Percentiles rank a stretch among this genome's conserved stretches.
phyloP scores from a whole-genome alignment of 2,113 vertebrate species.

The Silurus glanis region DNA sequence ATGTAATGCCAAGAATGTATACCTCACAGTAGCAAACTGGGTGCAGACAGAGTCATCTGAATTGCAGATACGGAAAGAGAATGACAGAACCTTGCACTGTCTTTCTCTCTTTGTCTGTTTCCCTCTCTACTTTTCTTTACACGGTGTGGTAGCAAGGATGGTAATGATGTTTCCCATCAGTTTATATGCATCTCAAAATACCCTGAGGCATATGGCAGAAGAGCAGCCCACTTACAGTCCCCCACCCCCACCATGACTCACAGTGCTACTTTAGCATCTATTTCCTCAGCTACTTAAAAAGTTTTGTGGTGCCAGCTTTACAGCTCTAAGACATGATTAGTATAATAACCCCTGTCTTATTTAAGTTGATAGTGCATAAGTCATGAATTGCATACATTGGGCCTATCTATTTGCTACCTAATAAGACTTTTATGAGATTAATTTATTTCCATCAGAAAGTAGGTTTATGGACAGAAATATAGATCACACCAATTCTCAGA shows the following conservation, averaged over 20 bases:
- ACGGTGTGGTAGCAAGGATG: conserved; percentile 54
- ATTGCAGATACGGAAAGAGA: conserved; percentile 67
- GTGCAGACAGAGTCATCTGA: conserved; percentile 62
- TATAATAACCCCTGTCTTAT: conserved; percentile 64
- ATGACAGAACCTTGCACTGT: conserved; percentile 26
- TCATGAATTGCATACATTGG: conserved; percentile 71
- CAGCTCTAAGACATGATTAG: conserved; percentile 50
- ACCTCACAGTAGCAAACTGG: conserved; percentile 56
- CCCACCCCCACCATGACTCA: conserved; percentile 52
- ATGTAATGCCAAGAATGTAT: conserved; percentile 64
- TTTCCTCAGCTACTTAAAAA: conserved; percentile 60
- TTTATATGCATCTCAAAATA: conserved; percentile 63
- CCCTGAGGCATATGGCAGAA: conserved; percentile 61
- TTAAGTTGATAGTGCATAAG: conserved; percentile 65
- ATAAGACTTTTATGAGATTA: too few species aligned
- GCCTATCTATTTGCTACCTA: too few species aligned
- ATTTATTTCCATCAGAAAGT: too few species aligned
- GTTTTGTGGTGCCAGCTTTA: conserved; percentile 68
- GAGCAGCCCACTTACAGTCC: conserved; percentile 33
- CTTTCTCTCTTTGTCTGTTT: conserved; percentile 5
- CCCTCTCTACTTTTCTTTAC: conserved; percentile 22
- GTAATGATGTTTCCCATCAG: conserved; percentile 74
- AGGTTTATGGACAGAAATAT: too few species aligned
- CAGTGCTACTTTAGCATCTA: conserved; percentile 64
- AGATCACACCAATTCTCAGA: too few species aligned